Evolutionary conservation across 2,888 invertebrate species (phyloP).

Genomic region (Phlogophora meticulosa): DNA sequence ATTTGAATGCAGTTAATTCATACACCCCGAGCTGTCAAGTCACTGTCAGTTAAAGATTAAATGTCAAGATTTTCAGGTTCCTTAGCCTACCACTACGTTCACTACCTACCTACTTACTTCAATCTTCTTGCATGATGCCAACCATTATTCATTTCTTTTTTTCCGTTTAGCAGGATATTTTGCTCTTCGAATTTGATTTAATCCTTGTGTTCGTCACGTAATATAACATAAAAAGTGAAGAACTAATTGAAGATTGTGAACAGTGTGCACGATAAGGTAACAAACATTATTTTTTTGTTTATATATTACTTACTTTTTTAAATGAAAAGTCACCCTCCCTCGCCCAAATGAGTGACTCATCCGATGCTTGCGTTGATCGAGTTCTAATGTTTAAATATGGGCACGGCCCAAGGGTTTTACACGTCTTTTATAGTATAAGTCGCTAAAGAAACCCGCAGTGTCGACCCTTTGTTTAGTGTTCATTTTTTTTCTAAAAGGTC

Average conservation of each 20-base stretch:
- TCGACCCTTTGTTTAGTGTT: no score
- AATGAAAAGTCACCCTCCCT: conserved; percentile 12
- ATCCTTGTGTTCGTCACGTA: not conserved
- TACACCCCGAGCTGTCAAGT: no score
- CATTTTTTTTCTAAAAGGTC: no score
- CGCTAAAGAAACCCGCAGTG: not conserved
- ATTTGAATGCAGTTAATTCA: no score
- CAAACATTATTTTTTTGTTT: conserved; percentile 1
- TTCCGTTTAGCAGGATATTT: fast-evolving
- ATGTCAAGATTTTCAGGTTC: no score
- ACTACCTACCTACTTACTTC: no score
- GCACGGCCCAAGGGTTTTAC: not conserved
- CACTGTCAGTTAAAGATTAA: no score
- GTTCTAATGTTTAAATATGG: conserved; percentile 17
- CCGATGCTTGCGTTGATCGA: not conserved
- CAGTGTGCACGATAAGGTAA: conserved; percentile 33
- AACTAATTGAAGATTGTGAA: not conserved
- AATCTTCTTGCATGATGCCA: no score
- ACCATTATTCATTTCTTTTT: not conserved
- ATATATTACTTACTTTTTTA: not conserved
- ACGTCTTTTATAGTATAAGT: not conserved
- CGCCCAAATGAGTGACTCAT: conserved; percentile 14
- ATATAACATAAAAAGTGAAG: not conserved
- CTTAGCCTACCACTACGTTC: no score
- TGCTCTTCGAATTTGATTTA: not conserved